Conservation (phyloP, 2,888 invertebrate genomes). For the Periphyllus acericola region DNA sequence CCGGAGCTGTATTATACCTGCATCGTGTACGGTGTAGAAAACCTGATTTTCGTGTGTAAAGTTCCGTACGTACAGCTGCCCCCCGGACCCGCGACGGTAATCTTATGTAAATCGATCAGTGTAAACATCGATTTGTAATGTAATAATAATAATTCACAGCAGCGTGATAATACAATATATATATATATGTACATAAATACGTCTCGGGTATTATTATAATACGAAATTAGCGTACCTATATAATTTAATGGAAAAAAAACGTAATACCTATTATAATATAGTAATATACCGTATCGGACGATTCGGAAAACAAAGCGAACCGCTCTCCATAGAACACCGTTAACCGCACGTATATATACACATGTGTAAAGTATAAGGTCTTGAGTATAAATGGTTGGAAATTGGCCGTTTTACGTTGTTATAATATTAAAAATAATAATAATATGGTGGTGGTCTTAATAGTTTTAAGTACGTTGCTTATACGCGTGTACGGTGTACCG, state of each 20-base stretch:
- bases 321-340: not conserved
- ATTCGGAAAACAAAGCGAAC: not conserved
- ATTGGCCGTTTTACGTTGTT: not conserved
- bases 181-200: not conserved
- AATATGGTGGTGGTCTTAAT: not conserved
- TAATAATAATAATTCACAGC: not conserved
- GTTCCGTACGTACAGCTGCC: not conserved
- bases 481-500: not conserved
- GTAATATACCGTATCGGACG: not conserved
- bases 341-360: not conserved
- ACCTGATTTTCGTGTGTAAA: constrained; percentile 5
- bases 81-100: not conserved
- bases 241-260: not conserved
- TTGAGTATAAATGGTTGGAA: not conserved
- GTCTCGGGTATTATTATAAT: not conserved
- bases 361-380: too few species aligned
- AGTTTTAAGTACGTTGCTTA: not conserved
- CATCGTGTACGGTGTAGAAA: not conserved
- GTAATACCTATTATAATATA: not conserved
- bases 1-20: not conserved
- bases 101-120: constrained; percentile 29
- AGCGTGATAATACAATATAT: not conserved
- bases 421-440: not conserved
- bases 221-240: not conserved
- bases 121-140: constrained; percentile 33